Evolutionary conservation across 2,888 invertebrate genomes (phyloP), one percentile per base, ranked within the genome.

Genomic region (Steromphala cineraria): DNA sequence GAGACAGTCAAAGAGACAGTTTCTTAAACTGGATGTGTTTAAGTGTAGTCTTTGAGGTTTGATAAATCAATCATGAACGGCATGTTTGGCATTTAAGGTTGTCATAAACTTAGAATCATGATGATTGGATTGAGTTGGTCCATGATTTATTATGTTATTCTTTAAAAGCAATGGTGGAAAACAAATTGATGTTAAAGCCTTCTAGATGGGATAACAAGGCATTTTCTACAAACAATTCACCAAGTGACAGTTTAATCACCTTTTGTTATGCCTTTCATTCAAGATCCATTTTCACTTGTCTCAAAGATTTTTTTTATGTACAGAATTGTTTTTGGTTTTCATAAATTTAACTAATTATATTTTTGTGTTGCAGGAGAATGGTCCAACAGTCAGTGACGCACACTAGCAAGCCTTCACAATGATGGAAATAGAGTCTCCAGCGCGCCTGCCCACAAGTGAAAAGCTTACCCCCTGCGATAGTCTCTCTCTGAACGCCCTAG

Each of bases 371-470:
- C 76, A 76, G 76, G 55, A 76, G 76, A 53, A 76, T 76, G 76
- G 28, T 76, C 40, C 55, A 76, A 17, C 24, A 28, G 53, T 31
- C 76, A 19, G 55, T 76, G 76, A 53, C 15, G 28, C 71, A 71
- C 71, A 31, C 28, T 40, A 31, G 36, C 71, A 31, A 71, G 36
- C 31, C 53, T 76, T 76, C 76, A 79, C 53, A 79, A 87, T 87
- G 87, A 87, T 87, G 87, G 87, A 87, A 81, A 81, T 87, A 80
- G 86, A 87, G 71, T 82, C 87, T 53, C 83, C 84, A 19, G 78
- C 86, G 79, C 85, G 84, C 56, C 53, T 79, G 24, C 78, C 78
- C 52, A 78, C 78, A 13, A 36, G 36, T 36, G 71, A 71, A 19
- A 71, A 71, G 71, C 71, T 71, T 17, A 71, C 71, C 3, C 31